Base-by-base conservation (phyloP, 2,797 vertebrate genomes). In the Semotilus atromaculatus region DNA sequence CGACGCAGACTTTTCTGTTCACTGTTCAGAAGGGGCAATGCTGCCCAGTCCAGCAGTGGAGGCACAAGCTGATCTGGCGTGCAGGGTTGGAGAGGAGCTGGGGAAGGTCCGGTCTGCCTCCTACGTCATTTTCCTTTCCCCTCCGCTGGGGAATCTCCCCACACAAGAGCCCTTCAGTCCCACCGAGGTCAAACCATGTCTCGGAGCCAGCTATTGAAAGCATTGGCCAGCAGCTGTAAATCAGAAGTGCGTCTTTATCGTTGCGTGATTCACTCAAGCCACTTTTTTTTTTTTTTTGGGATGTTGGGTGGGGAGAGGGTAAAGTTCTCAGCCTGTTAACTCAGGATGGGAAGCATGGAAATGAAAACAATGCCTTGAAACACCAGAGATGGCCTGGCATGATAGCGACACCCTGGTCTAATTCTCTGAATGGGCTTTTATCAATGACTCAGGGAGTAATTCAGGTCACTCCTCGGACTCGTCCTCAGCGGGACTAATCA, bases 311-410 rank as follows among this genome's bases (percentile, higher is more conserved):
- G 78, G 79, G 77, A 66, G 53, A 84, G 78, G 76, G 48, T 36
- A 48, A 55, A 62, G 71, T 84, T 85, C 86, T 83, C 72, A 81
- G 82, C 66, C 86, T 81, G 82, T 87, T 58, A 70, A 60, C 64
- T 81, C 64, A 62, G 82, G 82, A 80, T 80, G 81, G 79, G 81
- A 85, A 68, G 73, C 62, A 53, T 83, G 84, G 87, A 86, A 85
- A 78, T 81, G 85, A 68, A 86, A 82, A 87, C 88, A 87, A 88
- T 86, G 84, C 84, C 70, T 83, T 82, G 84, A 81, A 80, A 71
- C 40, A 71, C 48, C 75, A 58, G 62, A 82, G 85, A 77, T 85
- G 86, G 55, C 79, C 83, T 85, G 79, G 84, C 77, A 81, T 67
- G 78, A 87, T 84, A 81, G 67, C 2, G 51, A n/a, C 8, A 75